Evolutionary conservation across 1,140 invertebrate genomes (phyloP), one percentile per base, ranked within the genome.

Genomic region (Agrypnia vestita): DNA sequence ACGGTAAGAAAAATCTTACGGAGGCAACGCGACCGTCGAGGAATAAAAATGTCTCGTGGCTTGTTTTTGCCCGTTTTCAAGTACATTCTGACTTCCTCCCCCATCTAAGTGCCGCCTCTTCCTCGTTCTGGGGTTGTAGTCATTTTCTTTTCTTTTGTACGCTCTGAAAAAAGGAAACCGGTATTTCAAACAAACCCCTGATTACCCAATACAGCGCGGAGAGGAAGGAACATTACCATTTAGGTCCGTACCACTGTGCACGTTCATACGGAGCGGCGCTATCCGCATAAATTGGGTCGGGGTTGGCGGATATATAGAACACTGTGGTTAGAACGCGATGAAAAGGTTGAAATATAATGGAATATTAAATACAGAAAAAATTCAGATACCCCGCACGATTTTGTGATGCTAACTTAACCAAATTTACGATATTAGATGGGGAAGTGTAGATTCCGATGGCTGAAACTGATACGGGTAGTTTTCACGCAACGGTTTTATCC

Each of bases 191-290:
- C 47, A 21, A 73, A 25, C 69, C 56, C 19, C 21, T 73, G 69
- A 73, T 73, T 55, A 73, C 69, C 69, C 69, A 73, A 73, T 73
- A 55, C 25, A 55, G 69, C 49, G 69, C 47, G 56, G 9, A 55
- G 17, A 72, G 69, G 69, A 72, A 72, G 47, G 69, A 72, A 53
- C 49, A 51, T 72, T 72, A 21, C 69, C 67, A 64, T 64, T 64
- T 64, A 64, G 35, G 62, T 17, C 21, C 19, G 21, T 61, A 53
- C 62, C 62, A 47, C 43, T 21, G 19, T 67, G 62, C 62, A 67
- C 62, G 62, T 67, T 19, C 35, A 10, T n/a, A 47, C 62, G 43
- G 44, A 67, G 35, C 10, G 19, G n/a, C 62, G 15, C 9, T 47
- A 46, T 35, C 62, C 35, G 62, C 43, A 67, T 67, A 67, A 67